Percentiles rank a stretch among this genome's conserved stretches.
These are phyloP conservation scores for Myioborus miniatus DNA, from an alignment of 2,797 vertebrate species.

Conservation along the genomic window DNA sequence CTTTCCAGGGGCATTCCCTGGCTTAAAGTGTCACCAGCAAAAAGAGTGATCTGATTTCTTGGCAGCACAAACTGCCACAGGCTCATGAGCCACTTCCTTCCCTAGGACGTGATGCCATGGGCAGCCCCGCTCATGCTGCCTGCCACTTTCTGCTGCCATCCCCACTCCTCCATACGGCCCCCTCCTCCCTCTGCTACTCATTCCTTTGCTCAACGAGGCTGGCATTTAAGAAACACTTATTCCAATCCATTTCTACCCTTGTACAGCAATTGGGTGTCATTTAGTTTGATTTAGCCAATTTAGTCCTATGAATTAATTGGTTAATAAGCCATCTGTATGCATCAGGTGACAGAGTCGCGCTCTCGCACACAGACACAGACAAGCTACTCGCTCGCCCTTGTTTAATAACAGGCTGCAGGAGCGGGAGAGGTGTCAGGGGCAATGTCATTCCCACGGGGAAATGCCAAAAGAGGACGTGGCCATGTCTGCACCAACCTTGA, in stretches of 20 bases:
- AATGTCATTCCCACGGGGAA: slow-evolving; percentile 11
- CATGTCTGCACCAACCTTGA: slow-evolving; percentile 19
- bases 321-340: slow-evolving; percentile 77
- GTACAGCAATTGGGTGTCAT: slow-evolving; percentile 72
- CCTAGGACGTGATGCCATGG: background rate
- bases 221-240: slow-evolving; percentile 73
- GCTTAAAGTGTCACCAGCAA: background rate
- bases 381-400: slow-evolving; percentile 62
- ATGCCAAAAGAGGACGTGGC: background rate
- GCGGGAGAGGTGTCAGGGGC: background rate
- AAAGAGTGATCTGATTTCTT: background rate
- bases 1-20: background rate
- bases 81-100: background rate
- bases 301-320: slow-evolving; percentile 74
- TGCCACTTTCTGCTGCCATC: background rate
- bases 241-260: slow-evolving; percentile 71
- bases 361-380: slow-evolving; percentile 53
- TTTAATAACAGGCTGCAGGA: slow-evolving; percentile 60
- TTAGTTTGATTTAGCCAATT: slow-evolving; percentile 76
- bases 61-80: background rate
- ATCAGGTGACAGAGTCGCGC: slow-evolving; percentile 60
- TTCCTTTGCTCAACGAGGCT: slow-evolving; percentile 49
- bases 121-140: background rate
- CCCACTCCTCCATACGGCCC: background rate
- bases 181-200: slow-evolving; percentile 24